Base-by-base conservation (phyloP, 2,888 invertebrate genomes). In the Mythimna impura region DNA sequence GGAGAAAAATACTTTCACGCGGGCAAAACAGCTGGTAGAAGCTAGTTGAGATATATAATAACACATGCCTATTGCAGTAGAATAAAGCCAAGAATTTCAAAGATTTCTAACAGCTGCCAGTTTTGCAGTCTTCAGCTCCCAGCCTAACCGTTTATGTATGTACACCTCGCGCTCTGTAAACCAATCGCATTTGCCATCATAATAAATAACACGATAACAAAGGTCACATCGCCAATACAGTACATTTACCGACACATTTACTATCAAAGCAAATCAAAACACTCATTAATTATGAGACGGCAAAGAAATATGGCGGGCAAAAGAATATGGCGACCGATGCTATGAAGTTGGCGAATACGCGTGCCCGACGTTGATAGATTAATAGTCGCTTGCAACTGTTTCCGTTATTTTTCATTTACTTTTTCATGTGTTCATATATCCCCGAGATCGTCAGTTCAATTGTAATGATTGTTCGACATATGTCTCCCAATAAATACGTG, bases 201-300 rank as follows among this genome's bases (percentile, higher is more conserved):
- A 84, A 87, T 87, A 86, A 88, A 88, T 88, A 86, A 88, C 84
- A 73, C 58, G 71, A 77, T 76, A 86, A 83, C 85, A 87, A 87
- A 87, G 85, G 74, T 76, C 78, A 80, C 73, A 79, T 76, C 76
- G 50, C 58, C 70, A 70, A 87, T 85, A 87, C 80, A 76, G 80
- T 87, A 88, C 84, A 83, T 86, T 82, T 76, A 77, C 86, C 89
- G 89, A 93, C 90, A 92, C 90, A 91, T 91, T 91, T 88, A 88
- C 83, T 75, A 80, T 78, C 73, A 79, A 77, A 79, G 76, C 66
- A 78, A 82, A 86, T 82, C 72, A 83, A 83, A 80, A 61, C 57
- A 25, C 73, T 74, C 83, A 85, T 86, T 86, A 86, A 86, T 86
- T 83, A 83, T 81, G 72, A 72, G 71, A 65, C 47, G 77, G 67